Evolutionary conservation across 2,113 vertebrate genomes (phyloP), one percentile per base, ranked within the genome.

Genomic region (Promerops cafer): DNA sequence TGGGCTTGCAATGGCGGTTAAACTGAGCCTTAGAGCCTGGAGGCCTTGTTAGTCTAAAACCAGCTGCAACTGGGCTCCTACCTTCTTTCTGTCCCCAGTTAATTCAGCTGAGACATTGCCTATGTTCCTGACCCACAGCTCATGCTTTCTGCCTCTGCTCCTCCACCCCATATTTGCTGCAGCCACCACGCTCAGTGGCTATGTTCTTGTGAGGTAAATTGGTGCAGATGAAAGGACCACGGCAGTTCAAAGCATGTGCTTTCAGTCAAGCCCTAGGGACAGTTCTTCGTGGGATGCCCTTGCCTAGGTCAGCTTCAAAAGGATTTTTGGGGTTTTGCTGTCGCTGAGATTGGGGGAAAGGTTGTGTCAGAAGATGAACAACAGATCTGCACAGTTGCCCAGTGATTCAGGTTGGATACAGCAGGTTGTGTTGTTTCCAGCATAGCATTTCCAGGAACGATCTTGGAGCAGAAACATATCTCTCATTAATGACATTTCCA

Each of bases 131-230:
- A 49, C 64, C 47, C 30, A 6, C 13, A 69, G 45, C 22, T 83
- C 17, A 2, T 37, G 37, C 42, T 60, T 50, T 79, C 52, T 75
- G 52, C 31, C 28, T 53, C 28, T 78, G n/a, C 37, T 72, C 31
- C 18, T 88, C 33, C 45, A 13, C 0, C 2, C 60, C 11, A 8
- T 56, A 72, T 89, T 69, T 71, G 21, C 61, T 26, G 31, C 39
- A 66, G 89, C 63, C 39, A 10, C 64, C 35, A 4, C 0, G 8
- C 39, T 83, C 0, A 0, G 56, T 65, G 72, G 24, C 49, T 53
- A 22, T 0, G 0, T 74, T 44, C 31, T 79, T 63, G 61, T 0
- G 2, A 45, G 63, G 28, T 63, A 33, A 3, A 1, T 56, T 8
- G 33, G 64, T 6, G 8, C 17, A 39, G 6, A 39, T 60, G 57